Evolutionary conservation across 2,888 invertebrate species (phyloP).

Genomic region (Azorinus chamasolen): DNA sequence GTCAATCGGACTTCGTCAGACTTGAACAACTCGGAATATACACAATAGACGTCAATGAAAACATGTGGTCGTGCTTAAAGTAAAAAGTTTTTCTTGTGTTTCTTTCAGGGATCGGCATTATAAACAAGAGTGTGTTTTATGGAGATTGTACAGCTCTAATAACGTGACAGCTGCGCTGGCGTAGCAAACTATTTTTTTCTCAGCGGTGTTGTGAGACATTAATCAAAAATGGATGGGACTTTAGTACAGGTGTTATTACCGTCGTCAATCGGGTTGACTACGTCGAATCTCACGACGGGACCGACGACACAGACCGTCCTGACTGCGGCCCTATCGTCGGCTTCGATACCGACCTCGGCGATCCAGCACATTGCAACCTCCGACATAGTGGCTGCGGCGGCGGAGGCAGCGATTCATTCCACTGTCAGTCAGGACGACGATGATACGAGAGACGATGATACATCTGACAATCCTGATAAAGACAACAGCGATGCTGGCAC

Average conservation of each 20-base stretch:
- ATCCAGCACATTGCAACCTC: constrained; percentile 13
- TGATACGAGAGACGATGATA: neutral
- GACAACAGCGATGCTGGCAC: too few species aligned
- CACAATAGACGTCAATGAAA: constrained; percentile 32
- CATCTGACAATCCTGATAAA: neutral
- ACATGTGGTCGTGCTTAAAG: too few species aligned
- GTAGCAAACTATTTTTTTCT: too few species aligned
- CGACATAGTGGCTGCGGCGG: constrained; percentile 54
- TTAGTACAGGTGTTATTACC: constrained; percentile 59
- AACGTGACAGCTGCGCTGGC: too few species aligned
- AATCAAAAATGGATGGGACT: constrained; percentile 47
- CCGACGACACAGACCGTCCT: constrained; percentile 12
- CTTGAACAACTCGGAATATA: constrained; percentile 67
- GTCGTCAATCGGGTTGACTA: constrained; percentile 48
- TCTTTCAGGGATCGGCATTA: constrained; percentile 47
- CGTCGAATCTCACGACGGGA: constrained; percentile 29
- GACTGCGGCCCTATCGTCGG: constrained; percentile 22
- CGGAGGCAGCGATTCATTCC: constrained; percentile 45
- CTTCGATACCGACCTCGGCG: constrained; percentile 22
- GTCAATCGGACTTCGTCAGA: constrained; percentile 67
- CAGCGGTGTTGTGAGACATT: neutral
- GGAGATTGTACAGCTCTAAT: too few species aligned
- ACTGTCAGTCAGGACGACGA: constrained; percentile 17
- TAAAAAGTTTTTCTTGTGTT: constrained; percentile 26
- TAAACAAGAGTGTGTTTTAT: too few species aligned